Evolutionary conservation across 2,113 vertebrate species (phyloP), one percentile per base, ranked within the genome.

Genomic region (Mobula birostris): DNA sequence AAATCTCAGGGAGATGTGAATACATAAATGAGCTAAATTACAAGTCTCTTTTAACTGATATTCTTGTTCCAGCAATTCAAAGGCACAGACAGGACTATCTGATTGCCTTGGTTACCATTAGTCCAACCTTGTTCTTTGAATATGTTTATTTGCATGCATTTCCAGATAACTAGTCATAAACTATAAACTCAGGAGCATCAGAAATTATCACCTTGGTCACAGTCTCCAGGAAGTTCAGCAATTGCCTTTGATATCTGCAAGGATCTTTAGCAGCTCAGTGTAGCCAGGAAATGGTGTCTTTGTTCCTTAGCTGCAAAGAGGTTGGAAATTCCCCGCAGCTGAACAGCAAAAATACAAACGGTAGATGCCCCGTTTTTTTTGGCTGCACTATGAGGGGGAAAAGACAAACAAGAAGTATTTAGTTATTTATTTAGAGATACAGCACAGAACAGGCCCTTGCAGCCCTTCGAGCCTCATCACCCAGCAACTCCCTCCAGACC

Each of bases 151-250:
- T 88, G 5, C 27, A 36, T 8, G 5, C 56, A 85, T 85, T 87
- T 87, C n/a, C 29, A 17, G 29, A 17, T 66, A 66, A 15, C 29
- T 68, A 29, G 61, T 32, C 63, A 32, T 66, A 87, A 63, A 1
- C 58, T 63, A 58, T 63, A 56, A 66, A 14, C 63, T 32, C 29
- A 2, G 85, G 19, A 32, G 63, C n/a, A 17, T 32, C 85, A 58
- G 63, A 27, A n/a, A 29, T 14, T 17, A 90, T 90, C 85, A 66
- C 61, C 61, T 36, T 68, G 61, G 61, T 63, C 14, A 66, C 61
- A 63, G 85, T 68, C 32, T 90, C 85, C 63, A 90, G 85, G 61
- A 68, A 90, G 61, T 36, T 68, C 85, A 32, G 85, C 58, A 66
- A 90, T 90, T 68, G n/a, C 15, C 24, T 63, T 88, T 61, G 56